Base-by-base conservation (phyloP, 2,888 invertebrate genomes). In the Alsophila aescularia region DNA sequence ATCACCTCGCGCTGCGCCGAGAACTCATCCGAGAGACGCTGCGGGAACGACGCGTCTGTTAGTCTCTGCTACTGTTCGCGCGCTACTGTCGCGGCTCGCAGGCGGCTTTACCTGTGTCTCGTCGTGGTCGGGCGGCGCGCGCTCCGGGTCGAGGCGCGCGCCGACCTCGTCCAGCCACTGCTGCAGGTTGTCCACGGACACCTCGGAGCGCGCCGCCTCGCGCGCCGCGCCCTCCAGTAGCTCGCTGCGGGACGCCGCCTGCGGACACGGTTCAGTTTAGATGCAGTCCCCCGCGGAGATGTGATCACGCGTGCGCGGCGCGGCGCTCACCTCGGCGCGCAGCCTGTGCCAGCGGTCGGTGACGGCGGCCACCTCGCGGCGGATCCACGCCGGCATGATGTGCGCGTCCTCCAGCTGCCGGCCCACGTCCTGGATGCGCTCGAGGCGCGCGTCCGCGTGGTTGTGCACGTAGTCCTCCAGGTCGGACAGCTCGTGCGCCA, bases 401-500 rank as follows among this genome's bases (percentile, higher is more conserved):
- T 95, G 95, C 68, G 95, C 94, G 64, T 94, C 95, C 50, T 95
- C 93, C 53, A 97, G 92, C 81, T 95, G 94, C 52, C 93, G 93
- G 15, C 95, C 96, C 64, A 97, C 93, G 75, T 94, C 95, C 80
- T 95, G 94, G 68, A 97, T 95, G 75, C 95, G 94, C 37, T 94
- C 93, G 66, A 95, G 89, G 52, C 96, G 94, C 67, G 94, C 94
- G 67, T 94, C 94, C 39, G 95, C 94, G 83, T 95, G 96, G 77
- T 95, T 94, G 50, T 95, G 93, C 52, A 97, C 85, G 76, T 95
- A 96, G 81, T 95, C 96, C 85, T 97, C 97, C 69, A 97, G 87
- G 80, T 97, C 87, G 68, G 97, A 97, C 35, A 98, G 93, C 77
- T 97, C 96, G 79, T 97, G 98, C 29, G 97, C 96, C 64, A 97